Evolutionary conservation across 53 echinoderm and acorn worm species (phyloP), one percentile per base, ranked within the genome.

Genomic region (Echinarachnius parma): DNA sequence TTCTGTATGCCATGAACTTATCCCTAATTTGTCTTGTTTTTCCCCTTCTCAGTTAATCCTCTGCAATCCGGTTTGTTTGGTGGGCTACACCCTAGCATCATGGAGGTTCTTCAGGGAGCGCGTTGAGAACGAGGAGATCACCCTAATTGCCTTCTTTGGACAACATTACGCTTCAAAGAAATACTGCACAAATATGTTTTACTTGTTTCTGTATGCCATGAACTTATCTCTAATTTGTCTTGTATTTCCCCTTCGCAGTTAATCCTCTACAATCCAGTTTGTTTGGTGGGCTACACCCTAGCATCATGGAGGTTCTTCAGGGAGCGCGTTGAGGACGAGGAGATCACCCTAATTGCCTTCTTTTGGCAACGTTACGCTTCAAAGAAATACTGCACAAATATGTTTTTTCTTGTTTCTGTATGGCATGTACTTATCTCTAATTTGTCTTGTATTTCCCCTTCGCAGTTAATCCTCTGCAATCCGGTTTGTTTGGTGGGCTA

Each of bases 291-390:
- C 15, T 98, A 91, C 81, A 83, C 86, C 4, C n/a, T 88, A 13
- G 82, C 98, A 53, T 98, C 98, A 9, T 98, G 98, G 98, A 54
- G 86, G 25, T 98, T 98, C 70, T 98, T 98, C 62, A 98, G 86
- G 16, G 98, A 87, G 76, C 80, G 98, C 5, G 80, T 98, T 4
- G 98, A 88, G 53, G 98, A 98, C 29, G 98, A 98, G 70, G 98
- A 98, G 53, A 88, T 98, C 2, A 88, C 90, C 0, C 75, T 98
- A 7, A 48, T 98, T 1, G 87, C 91, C 11, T 98, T 98, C 83
- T 98, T 98, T 21, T 91, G 98, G 11, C 82, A 98, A 53, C 86
- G 83, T 8, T 98, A 98, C 62, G 29, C n/a, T n/a, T n/a, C n/a
- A n/a, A n/a, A n/a, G n/a, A n/a, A n/a, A n/a, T n/a, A n/a, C n/a